Conservation (phyloP, 2,888 invertebrate genomes). For the Drosophila imparisetae region DNA sequence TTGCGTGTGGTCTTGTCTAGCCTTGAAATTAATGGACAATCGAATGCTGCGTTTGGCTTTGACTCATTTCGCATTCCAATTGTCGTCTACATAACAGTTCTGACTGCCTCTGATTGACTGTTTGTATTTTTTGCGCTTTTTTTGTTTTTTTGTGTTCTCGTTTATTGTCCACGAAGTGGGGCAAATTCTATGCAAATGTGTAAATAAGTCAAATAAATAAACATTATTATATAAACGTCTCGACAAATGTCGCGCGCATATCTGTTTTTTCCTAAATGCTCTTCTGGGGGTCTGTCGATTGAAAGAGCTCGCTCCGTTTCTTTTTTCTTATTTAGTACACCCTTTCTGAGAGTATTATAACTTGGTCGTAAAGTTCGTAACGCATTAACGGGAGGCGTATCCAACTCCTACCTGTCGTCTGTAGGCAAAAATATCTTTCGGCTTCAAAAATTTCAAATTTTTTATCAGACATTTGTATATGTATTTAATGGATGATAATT, state of each 20-base stretch:
- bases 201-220: conserved; percentile 69
- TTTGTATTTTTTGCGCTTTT: conserved; percentile 28
- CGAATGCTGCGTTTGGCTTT: conserved; percentile 44
- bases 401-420: background rate
- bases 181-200: conserved; percentile 75
- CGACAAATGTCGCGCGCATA: conserved; percentile 49
- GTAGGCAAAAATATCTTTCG: background rate
- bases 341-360: background rate
- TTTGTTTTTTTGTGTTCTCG: conserved; percentile 16
- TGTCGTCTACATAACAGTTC: conserved; percentile 38
- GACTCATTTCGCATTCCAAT: conserved; percentile 72
- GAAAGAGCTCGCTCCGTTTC: conserved; percentile 47
- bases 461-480: background rate
- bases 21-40: conserved; percentile 55
- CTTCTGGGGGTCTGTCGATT: conserved; percentile 38
- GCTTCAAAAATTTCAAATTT: background rate
- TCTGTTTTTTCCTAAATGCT: conserved; percentile 17
- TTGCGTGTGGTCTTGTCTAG: conserved; percentile 30
- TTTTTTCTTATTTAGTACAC: conserved; percentile 9
- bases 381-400: background rate
- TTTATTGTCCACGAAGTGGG: conserved; percentile 70
- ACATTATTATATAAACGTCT: conserved; percentile 75
- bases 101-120: conserved; percentile 51
- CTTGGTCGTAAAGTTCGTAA: background rate
- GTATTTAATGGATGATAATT: background rate